Base-by-base conservation (phyloP, 1,140 invertebrate species). In the Tenebrio molitor region DNA sequence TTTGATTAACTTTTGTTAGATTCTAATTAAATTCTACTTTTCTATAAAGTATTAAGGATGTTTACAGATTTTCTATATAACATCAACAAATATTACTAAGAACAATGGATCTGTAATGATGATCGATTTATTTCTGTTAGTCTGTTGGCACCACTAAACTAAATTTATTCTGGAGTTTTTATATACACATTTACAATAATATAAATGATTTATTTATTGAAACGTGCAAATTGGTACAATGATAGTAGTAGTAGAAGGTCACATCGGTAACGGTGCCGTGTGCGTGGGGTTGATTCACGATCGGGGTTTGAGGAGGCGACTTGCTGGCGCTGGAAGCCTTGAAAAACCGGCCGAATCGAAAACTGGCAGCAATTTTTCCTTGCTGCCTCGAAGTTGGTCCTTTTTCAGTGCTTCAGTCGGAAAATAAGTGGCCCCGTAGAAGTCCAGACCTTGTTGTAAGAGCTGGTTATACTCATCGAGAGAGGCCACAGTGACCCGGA, bases 401-500 rank as follows among this genome's bases (percentile, higher is more conserved):
- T 88, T 83, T 58, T 86, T 87, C 46, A 90, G 88, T 53, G 92
- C 86, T 78, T 94, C 93, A 3, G 92, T 93, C 21, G 92, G 92
- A 84, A 94, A 94, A 85, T 91, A 94, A 1, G 93, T 94, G 41
- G 92, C 92, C 19, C 92, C 92, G 79, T 93, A 94, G 86, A 94
- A 94, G 83, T 94, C 92, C 42, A 94, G 85, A 8, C 93, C 93
- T 77, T 92, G 92, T 82, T 93, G 92, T 42, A 94, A 84, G 29
- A 94, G 84, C 77, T 89, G 89, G 79, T 93, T 93, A 76, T 90
- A 92, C 83, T 94, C 93, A 71, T 93, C 92, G 46, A 93, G 87
- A 44, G 89, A 93, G 16, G 92, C 93, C 64, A 94, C 85, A 6
- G 92, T 93, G 44, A 94, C 87, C 69, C 92, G 88, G 58, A 94